Percentiles rank a stretch among this genome's conserved stretches.
phyloP scores from a whole-genome alignment of 2,888 invertebrate species.

The Trissolcus japonicus region DNA sequence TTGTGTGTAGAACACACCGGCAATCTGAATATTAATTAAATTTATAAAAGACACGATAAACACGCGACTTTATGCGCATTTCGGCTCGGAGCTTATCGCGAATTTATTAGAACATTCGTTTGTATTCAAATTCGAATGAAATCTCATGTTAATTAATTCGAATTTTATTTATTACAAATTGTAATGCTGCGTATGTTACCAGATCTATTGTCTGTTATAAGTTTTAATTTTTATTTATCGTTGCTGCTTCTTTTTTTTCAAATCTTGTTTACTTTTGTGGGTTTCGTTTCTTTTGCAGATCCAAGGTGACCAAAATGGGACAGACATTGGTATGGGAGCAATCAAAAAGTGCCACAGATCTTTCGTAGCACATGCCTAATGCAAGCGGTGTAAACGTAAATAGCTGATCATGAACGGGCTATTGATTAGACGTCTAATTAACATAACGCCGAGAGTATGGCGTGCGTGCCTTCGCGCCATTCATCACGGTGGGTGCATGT shows the following conservation, averaged over 20 bases:
- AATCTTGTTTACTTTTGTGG: too few relatives aligned
- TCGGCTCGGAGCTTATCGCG: too few relatives aligned
- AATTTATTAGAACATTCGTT: too few relatives aligned
- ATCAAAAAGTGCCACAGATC: constrained; percentile 37
- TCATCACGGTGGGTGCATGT: constrained; percentile 62
- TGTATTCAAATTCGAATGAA: too few relatives aligned
- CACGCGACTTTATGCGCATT: constrained; percentile 1
- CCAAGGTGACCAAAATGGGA: too few relatives aligned
- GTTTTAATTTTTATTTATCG: too few relatives aligned
- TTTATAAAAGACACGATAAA: constrained; percentile 43
- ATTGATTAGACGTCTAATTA: constrained; percentile 68
- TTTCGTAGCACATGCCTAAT: constrained; percentile 46
- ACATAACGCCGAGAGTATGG: constrained; percentile 62
- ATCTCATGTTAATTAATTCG: too few relatives aligned
- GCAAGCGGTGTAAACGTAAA: constrained; percentile 37
- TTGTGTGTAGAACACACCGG: constrained; percentile 5
- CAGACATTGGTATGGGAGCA: background rate
- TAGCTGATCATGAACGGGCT: constrained; percentile 60
- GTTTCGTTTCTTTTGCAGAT: too few relatives aligned
- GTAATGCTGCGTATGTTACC: background rate
- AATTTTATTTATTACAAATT: too few relatives aligned
- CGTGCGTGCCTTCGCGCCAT: constrained; percentile 64
- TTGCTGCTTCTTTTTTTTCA: too few relatives aligned
- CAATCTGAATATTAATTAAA: constrained; percentile 49
- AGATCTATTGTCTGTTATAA: too few relatives aligned